Conservation (phyloP, 2,113 vertebrate genomes). For the Pardalotus punctatus region DNA sequence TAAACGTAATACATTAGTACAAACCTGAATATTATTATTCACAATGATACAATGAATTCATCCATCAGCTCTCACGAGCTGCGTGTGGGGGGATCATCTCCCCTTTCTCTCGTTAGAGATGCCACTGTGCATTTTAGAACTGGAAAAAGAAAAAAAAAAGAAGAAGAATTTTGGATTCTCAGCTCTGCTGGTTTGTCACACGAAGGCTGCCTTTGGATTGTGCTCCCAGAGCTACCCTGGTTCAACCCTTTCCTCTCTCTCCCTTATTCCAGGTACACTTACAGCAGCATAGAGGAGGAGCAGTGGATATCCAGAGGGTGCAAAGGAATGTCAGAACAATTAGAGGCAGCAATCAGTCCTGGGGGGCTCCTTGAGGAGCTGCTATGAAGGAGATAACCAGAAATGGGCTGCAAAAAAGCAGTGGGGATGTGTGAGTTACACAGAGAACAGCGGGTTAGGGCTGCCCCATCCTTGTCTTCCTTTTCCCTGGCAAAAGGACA, state of each 20-base stretch:
- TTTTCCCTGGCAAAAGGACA: neutral
- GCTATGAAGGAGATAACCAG: neutral
- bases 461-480: neutral
- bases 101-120: constrained; percentile 36
- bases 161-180: neutral
- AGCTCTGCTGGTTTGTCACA: neutral
- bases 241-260: neutral
- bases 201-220: neutral
- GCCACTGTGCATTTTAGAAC: constrained; percentile 42
- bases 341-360: neutral
- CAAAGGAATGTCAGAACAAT: neutral
- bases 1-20: constrained; percentile 70
- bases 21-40: constrained; percentile 64
- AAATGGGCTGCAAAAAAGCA: neutral
- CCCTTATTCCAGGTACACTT: neutral
- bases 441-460: neutral
- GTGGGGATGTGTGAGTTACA: neutral
- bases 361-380: neutral
- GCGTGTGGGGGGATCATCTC: neutral
- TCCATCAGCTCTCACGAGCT: neutral
- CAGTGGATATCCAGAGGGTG: neutral
- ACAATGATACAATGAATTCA: constrained; percentile 44
- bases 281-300: constrained; percentile 24
- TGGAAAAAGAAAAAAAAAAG: neutral
- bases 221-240: neutral